A percentile compares a stretch with the other conserved stretches of the same genome.
Evolutionary conservation across 2,113 vertebrate genomes (phyloP).

Genomic region (Sitta europaea): DNA sequence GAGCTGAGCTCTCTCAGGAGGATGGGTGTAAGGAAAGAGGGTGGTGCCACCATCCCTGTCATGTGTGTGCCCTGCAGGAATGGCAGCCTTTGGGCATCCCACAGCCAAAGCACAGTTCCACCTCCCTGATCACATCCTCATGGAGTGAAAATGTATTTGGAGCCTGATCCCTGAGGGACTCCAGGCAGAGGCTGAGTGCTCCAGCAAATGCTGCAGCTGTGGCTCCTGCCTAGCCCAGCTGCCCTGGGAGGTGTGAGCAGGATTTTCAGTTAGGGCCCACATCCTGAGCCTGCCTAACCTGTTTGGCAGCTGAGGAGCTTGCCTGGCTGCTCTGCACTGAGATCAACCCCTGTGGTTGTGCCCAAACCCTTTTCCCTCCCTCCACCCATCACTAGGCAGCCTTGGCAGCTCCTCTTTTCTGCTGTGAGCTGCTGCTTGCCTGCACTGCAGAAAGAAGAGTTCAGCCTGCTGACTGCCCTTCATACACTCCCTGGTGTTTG

Average conservation of each 20-base stretch:
- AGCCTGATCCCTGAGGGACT: not conserved
- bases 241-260: not conserved
- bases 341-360: not conserved
- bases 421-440: not conserved
- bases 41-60: accelerated
- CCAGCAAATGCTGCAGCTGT: not conserved
- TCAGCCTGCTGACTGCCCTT: not conserved
- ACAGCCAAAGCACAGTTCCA: not conserved
- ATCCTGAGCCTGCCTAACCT: not conserved
- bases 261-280: not conserved
- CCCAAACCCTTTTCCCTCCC: not conserved
- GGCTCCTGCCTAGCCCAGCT: not conserved
- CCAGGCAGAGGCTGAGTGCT: accelerated
- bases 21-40: not conserved
- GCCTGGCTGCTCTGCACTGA: not conserved
- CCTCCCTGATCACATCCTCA: not conserved
- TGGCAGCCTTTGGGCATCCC: not conserved
- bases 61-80: not conserved
- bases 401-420: not conserved
- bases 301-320: not conserved
- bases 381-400: not conserved
- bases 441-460: not conserved
- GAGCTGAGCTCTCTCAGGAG: accelerated
- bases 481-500: accelerated
- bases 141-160: not conserved